Evolutionary conservation across 2,113 vertebrate genomes (phyloP), one percentile per base, ranked within the genome.

Genomic region (Pheucticus melanocephalus): DNA sequence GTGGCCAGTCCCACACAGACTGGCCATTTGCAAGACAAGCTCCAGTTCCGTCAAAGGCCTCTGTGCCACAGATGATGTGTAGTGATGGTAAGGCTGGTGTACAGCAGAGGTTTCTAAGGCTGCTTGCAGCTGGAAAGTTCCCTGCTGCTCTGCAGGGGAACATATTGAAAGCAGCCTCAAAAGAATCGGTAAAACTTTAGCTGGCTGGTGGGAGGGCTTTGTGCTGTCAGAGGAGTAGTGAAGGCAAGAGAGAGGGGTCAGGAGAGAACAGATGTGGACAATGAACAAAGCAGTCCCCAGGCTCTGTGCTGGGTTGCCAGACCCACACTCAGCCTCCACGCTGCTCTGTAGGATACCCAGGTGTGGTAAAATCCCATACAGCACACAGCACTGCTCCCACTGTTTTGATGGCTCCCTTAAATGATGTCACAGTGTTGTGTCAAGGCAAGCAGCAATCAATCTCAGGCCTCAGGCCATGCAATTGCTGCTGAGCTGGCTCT

Each of bases 151-250:
- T 79, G 65, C 61, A 64, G 81, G 66, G 48, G 60, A 53, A 44
- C 48, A 40, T 72, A 42, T 12, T 57, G 45, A 95, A 40, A 78
- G 22, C 48, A 92, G 68, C 65, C 92, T 95, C 81, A 92, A 91
- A 94, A 88, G 91, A 61, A 70, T 44, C 0, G 0, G 51, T 72
- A 48, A 70, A 94, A 60, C 73, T 48, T 91, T 12, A 51, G 12
- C 69, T 65, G 73, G 68, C 83, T 75, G 35, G 16, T 68, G 37
- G 83, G 56, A 84, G 68, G 81, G 50, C 90, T 95, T 93, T 86
- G 88, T 72, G n/a, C 68, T 78, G 19, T 22, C 51, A 63, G 71
- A 57, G 66, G 35, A 75, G 48, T 15, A 69, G 53, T 28, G 45
- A 78, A 18, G 45, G 39, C 51, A 82, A 56, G 65, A 87, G 77